Percentiles rank a stretch among this genome's conserved stretches.
Conservation (phyloP, 1,140 invertebrate species). For the Protaetia brevitarsis region DNA sequence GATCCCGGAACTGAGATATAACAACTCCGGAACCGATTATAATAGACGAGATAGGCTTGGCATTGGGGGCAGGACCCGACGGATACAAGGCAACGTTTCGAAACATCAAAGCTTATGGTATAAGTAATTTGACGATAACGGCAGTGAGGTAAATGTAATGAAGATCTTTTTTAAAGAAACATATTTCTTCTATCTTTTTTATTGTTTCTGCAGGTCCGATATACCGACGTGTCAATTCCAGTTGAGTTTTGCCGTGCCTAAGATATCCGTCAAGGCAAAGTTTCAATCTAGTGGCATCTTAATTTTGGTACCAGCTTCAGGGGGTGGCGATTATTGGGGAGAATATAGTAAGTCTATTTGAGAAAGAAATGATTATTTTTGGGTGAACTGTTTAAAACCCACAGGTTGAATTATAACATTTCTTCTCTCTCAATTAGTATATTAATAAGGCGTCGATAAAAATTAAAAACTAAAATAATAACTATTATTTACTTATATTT, state of each 20-base stretch:
- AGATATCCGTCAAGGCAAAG: slow-evolving; percentile 68
- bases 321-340: slow-evolving; percentile 81
- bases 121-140: slow-evolving; percentile 71
- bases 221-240: slow-evolving; percentile 74
- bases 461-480: too few species aligned
- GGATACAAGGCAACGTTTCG: slow-evolving; percentile 75
- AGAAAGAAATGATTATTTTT: background rate
- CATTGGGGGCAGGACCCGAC: slow-evolving; percentile 70
- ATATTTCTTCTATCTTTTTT: too few species aligned
- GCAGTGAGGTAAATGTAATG: slow-evolving; percentile 60
- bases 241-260: slow-evolving; percentile 70
- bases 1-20: slow-evolving; percentile 63
- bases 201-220: slow-evolving; percentile 65
- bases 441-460: too few species aligned
- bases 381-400: background rate
- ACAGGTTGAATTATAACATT: too few species aligned
- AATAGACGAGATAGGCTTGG: slow-evolving; percentile 76
- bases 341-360: slow-evolving; percentile 79
- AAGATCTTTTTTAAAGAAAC: background rate
- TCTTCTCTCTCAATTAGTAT: too few species aligned
- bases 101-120: slow-evolving; percentile 73
- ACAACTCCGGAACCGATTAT: slow-evolving; percentile 69
- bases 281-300: slow-evolving; percentile 76
- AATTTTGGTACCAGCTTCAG: slow-evolving; percentile 73
- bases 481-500: too few species aligned